Evolutionary conservation across 1,140 invertebrate species (phyloP).

Genomic region (Drosophila bipectinata): DNA sequence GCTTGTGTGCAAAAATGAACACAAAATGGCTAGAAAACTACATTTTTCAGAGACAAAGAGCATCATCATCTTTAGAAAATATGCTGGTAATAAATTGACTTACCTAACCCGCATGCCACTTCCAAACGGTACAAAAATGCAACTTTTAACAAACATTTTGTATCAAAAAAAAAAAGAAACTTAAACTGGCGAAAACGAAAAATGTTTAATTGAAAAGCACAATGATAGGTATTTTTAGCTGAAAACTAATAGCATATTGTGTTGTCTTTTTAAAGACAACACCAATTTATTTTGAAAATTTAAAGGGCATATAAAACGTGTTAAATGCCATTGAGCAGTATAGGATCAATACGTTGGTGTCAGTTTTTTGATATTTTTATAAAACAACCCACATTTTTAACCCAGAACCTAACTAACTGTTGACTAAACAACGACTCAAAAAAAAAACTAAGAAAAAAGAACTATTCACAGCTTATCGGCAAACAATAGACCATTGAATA

Average conservation of each 20-base stretch:
- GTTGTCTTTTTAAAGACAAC: background rate
- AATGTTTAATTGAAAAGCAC: background rate
- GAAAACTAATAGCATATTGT: background rate
- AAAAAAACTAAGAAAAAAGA: constrained; percentile 34
- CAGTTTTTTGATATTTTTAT: background rate
- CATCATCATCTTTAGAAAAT: constrained; percentile 51
- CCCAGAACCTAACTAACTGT: constrained; percentile 26
- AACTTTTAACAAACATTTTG: constrained; percentile 8
- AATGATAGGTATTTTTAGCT: background rate
- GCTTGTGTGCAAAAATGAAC: background rate
- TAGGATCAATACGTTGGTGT: background rate
- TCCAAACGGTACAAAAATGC: constrained; percentile 39
- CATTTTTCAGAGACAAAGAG: constrained; percentile 4
- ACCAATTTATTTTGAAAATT: background rate
- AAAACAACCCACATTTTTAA: constrained; percentile 19
- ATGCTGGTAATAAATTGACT: constrained; percentile 54
- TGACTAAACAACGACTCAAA: constrained; percentile 17
- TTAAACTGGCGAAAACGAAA: background rate
- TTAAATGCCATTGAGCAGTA: too few relatives aligned
- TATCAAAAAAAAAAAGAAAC: constrained; percentile 4
- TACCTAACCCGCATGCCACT: constrained; percentile 34
- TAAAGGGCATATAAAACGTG: background rate
- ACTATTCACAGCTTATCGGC: constrained; percentile 78
- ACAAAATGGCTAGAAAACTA: constrained; percentile 3
- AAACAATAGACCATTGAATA: constrained; percentile 79